These are phyloP conservation scores for Macrotus californicus DNA, from an alignment of 2,113 vertebrate species.

Conservation along the genomic window DNA sequence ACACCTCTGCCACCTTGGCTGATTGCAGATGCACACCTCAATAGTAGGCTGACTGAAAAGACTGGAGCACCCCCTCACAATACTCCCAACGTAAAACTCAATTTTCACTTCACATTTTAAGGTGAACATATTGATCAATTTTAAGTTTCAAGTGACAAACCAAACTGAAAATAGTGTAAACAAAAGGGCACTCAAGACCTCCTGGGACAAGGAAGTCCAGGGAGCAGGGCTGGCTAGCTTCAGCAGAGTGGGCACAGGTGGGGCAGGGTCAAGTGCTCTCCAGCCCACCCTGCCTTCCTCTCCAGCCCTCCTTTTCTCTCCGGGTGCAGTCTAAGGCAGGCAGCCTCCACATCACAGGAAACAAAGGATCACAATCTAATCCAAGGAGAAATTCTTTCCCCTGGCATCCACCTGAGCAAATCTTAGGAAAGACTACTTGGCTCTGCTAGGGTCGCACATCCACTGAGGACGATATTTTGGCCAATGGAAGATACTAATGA, in stretches of 20 bases:
- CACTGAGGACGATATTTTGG: not conserved
- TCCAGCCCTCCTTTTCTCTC: not conserved
- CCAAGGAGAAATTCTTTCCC: not conserved
- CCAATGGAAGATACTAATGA: not conserved
- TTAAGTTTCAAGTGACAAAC: not conserved
- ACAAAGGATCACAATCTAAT: not conserved
- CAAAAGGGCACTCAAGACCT: not conserved
- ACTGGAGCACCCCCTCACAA: not conserved
- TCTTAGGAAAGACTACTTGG: not conserved
- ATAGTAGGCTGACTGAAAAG: not conserved
- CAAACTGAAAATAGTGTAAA: not conserved
- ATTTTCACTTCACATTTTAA: not conserved
- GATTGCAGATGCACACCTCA: not conserved
- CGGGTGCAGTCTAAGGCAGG: not conserved
- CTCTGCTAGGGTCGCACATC: not conserved
- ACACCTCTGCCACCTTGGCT: not conserved
- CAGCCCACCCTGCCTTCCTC: not conserved
- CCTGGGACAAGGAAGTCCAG: not conserved
- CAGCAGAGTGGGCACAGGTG: not conserved
- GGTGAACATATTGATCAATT: not conserved
- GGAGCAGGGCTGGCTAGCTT: not conserved
- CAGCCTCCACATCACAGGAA: not conserved
- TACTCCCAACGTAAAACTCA: not conserved
- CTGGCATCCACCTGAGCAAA: not conserved
- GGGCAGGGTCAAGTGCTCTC: not conserved